Evolutionary conservation across 1,140 invertebrate genomes (phyloP).

Genomic region (Drosophila dunni): DNA sequence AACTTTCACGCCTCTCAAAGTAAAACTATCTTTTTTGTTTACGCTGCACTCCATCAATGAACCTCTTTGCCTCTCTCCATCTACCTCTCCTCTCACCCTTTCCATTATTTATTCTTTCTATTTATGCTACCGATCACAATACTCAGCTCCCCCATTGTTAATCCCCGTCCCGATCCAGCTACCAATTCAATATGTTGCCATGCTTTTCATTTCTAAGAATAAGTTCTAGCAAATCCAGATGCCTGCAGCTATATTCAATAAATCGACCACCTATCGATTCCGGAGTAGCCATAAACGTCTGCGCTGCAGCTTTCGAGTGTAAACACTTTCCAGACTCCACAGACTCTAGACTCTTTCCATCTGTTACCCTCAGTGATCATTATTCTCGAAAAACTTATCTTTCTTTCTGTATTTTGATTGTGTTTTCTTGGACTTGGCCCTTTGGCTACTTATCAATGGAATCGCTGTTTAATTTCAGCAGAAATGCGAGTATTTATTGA

Average conservation of each 20-base stretch:
- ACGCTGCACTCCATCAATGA: neutral
- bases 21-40: neutral
- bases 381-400: conserved; percentile 49
- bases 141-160: conserved; percentile 18
- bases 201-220: conserved; percentile 16
- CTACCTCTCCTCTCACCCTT: neutral
- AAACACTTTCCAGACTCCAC: conserved; percentile 23
- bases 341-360: conserved; percentile 18
- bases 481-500: conserved; percentile 66
- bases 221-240: neutral
- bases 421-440: conserved; percentile 1
- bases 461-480: conserved; percentile 56
- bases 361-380: conserved; percentile 60
- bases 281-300: conserved; percentile 26
- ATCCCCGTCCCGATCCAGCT: conserved; percentile 2
- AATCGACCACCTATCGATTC: conserved; percentile 5
- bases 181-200: conserved; percentile 6
- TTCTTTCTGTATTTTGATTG: conserved; percentile 54
- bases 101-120: neutral
- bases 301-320: conserved; percentile 25
- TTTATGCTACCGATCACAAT: conserved; percentile 19
- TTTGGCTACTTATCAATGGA: conserved; percentile 11
- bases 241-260: neutral
- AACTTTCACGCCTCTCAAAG: too few species aligned
- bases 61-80: neutral